Evolutionary conservation across 2,113 vertebrate genomes (phyloP).

Genomic region (Macrotus californicus): DNA sequence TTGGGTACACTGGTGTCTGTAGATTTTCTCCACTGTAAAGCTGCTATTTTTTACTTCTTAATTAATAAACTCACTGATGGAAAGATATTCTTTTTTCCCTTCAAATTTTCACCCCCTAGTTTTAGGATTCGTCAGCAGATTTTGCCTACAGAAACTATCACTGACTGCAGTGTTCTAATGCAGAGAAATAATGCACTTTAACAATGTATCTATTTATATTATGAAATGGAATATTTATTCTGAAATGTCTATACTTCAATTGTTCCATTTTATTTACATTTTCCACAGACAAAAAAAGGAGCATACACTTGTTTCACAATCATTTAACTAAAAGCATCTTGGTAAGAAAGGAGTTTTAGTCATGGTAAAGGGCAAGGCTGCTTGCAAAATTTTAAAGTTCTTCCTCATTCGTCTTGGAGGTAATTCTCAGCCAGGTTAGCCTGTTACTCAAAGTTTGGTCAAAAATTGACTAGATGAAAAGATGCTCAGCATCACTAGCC

Average conservation of each 20-base stretch:
- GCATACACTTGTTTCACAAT: background rate
- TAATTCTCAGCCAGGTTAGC: background rate
- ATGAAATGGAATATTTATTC: background rate
- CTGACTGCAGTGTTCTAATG: background rate
- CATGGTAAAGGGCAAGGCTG: background rate
- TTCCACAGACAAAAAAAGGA: background rate
- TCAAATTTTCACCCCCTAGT: too few relatives aligned
- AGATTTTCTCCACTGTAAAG: too few relatives aligned
- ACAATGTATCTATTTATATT: background rate
- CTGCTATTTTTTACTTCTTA: too few relatives aligned
- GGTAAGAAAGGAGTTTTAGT: background rate
- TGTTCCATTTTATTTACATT: background rate
- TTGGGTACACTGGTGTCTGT: too few relatives aligned
- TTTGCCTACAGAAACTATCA: background rate
- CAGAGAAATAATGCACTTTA: background rate
- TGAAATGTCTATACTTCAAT: background rate
- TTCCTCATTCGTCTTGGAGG: background rate
- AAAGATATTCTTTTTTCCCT: too few relatives aligned
- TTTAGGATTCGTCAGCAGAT: background rate
- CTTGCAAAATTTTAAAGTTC: background rate
- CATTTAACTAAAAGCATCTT: background rate
- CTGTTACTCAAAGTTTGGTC: background rate
- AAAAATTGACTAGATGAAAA: background rate
- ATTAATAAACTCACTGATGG: too few relatives aligned
- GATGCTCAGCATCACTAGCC: too few relatives aligned